phyloP scores from a whole-genome alignment of 2,113 vertebrate genomes.

The Trogon melanurus region DNA sequence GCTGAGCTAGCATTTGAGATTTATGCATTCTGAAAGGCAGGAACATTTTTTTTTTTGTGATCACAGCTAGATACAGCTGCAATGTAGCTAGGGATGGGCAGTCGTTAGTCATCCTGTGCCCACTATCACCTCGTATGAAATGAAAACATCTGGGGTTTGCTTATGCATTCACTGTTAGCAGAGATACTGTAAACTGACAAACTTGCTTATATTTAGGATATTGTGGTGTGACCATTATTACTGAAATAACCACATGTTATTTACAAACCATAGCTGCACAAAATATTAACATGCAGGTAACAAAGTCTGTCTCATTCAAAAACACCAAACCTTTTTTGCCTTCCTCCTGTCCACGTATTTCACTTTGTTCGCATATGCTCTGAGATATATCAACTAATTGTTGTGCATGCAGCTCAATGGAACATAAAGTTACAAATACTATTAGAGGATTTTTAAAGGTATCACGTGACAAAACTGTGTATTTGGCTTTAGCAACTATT shows the following conservation, averaged over 20 bases:
- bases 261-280: neutral
- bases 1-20: neutral
- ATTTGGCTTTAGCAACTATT: neutral
- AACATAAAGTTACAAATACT: constrained; percentile 8
- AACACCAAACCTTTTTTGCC: neutral
- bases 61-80: neutral
- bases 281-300: neutral
- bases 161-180: neutral
- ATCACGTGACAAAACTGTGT: neutral
- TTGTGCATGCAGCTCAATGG: neutral
- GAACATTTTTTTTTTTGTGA: neutral
- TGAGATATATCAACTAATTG: neutral
- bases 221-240: neutral
- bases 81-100: neutral
- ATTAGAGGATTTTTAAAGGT: neutral
- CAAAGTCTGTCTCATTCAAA: neutral
- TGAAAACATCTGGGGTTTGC: neutral
- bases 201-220: neutral
- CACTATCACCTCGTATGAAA: neutral
- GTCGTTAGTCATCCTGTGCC: neutral
- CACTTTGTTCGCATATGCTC: neutral
- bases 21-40: neutral
- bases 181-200: neutral
- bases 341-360: neutral
- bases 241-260: neutral